Evolutionary conservation across 2,888 invertebrate genomes (phyloP).

Genomic region (Hydriomena furcata): DNA sequence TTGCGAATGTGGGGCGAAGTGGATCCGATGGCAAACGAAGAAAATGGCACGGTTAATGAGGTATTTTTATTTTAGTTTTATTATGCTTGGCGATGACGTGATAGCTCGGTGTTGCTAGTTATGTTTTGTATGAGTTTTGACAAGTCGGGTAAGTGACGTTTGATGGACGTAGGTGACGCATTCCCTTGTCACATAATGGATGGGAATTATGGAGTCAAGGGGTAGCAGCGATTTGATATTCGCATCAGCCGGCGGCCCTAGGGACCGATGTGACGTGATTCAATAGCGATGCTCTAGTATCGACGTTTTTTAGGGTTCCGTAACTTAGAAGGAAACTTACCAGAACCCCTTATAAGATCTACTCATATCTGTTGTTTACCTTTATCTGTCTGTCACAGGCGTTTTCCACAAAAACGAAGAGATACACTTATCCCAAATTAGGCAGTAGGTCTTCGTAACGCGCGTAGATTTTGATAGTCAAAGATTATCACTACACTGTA

Average conservation of each 20-base stretch:
- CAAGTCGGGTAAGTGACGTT: slow-evolving; percentile 47
- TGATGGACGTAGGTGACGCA: slow-evolving; percentile 62
- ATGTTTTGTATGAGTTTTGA: slow-evolving; percentile 36
- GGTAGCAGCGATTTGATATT: slow-evolving; percentile 79
- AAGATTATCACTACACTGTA: too few relatives aligned
- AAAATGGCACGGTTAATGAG: slow-evolving; percentile 69
- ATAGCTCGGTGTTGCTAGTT: slow-evolving; percentile 32
- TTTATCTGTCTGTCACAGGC: too few relatives aligned
- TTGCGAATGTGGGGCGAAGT: slow-evolving; percentile 50
- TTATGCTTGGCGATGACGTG: slow-evolving; percentile 39
- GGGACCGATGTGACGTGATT: slow-evolving; percentile 71
- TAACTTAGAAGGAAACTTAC: too few relatives aligned
- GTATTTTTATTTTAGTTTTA: slow-evolving; percentile 64
- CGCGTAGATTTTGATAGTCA: too few relatives aligned
- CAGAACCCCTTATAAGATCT: too few relatives aligned
- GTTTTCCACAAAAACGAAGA: too few relatives aligned
- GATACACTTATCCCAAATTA: too few relatives aligned
- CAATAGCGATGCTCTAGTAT: slow-evolving; percentile 63
- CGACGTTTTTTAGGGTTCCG: too few relatives aligned
- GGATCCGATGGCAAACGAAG: slow-evolving; percentile 61
- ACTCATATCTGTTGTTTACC: too few relatives aligned
- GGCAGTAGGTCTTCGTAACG: too few relatives aligned
- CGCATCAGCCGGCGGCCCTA: slow-evolving; percentile 67
- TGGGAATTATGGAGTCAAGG: slow-evolving; percentile 72
- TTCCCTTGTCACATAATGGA: slow-evolving; percentile 70